These are phyloP conservation scores for Philaethria dido DNA, from an alignment of 2,888 invertebrate genomes.

Conservation along the genomic window DNA sequence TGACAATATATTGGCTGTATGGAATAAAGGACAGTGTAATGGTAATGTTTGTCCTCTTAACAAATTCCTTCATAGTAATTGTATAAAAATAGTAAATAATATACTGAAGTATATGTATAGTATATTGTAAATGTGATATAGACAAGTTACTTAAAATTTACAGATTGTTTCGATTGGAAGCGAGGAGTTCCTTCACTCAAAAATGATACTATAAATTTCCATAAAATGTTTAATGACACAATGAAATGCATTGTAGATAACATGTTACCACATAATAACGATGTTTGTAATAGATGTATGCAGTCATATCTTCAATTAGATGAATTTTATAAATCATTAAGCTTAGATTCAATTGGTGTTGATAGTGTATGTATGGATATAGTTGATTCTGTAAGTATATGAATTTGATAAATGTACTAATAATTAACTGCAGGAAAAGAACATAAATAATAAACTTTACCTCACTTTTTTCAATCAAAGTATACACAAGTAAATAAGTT, in stretches of 20 bases:
- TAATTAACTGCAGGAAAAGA: not conserved
- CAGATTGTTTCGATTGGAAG: slow-evolving; percentile 83
- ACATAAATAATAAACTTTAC: too few species aligned
- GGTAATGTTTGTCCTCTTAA: slow-evolving; percentile 67
- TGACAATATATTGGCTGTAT: slow-evolving; percentile 80
- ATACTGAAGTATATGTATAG: too few species aligned
- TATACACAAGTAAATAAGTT: not conserved
- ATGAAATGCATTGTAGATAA: slow-evolving; percentile 69
- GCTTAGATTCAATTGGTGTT: slow-evolving; percentile 80
- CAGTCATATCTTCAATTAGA: slow-evolving; percentile 80
- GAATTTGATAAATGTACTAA: not conserved
- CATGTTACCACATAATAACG: slow-evolving; percentile 54
- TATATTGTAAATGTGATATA: not conserved
- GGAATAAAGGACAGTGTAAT: slow-evolving; percentile 86
- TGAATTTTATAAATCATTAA: slow-evolving; percentile 83
- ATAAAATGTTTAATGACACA: slow-evolving; percentile 71
- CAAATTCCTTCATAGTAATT: not conserved
- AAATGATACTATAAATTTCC: slow-evolving; percentile 78
- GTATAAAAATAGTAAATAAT: not conserved
- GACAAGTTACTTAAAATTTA: slow-evolving; percentile 47
- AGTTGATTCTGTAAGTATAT: slow-evolving; percentile 84
- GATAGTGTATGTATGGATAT: slow-evolving; percentile 87
- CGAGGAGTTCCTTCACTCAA: slow-evolving; percentile 71
- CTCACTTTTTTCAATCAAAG: not conserved
- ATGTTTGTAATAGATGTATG: slow-evolving; percentile 83